phyloP scores from a whole-genome alignment of 2,888 invertebrate genomes.

The Physocephala rufipes region DNA sequence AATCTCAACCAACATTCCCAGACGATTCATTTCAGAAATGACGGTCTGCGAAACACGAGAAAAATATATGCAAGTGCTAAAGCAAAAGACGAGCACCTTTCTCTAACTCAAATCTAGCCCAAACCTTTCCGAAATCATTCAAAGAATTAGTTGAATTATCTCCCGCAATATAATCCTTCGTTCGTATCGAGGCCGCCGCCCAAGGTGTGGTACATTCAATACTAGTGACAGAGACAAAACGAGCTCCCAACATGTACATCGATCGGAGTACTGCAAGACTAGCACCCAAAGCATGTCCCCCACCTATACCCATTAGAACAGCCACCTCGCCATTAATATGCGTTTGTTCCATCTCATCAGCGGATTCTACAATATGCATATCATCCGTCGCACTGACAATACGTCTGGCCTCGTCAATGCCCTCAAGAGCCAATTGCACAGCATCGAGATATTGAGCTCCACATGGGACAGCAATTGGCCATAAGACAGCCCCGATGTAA shows the following conservation, averaged over 20 bases:
- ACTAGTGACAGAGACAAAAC: constrained; percentile 75
- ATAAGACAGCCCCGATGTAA: constrained; percentile 68
- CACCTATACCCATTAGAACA: constrained; percentile 73
- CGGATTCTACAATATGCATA: constrained; percentile 69
- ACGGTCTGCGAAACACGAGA: constrained; percentile 66
- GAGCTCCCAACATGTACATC: constrained; percentile 73
- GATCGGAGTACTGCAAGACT: constrained; percentile 74
- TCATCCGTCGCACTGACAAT: constrained; percentile 68
- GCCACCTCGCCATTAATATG: constrained; percentile 71
- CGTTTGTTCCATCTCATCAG: constrained; percentile 71
- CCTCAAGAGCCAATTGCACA: constrained; percentile 73
- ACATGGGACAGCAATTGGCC: constrained; percentile 69
- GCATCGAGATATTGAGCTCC: constrained; percentile 73
- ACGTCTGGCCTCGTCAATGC: constrained; percentile 73
- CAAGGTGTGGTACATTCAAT: constrained; percentile 74
- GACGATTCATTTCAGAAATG: constrained; percentile 74
- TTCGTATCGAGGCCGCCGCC: constrained; percentile 65
- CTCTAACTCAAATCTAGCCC: too few relatives aligned
- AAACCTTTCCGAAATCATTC: constrained; percentile 66
- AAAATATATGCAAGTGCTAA: not conserved
- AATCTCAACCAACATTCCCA: constrained; percentile 76
- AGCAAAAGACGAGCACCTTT: too few relatives aligned
- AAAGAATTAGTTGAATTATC: constrained; percentile 63
- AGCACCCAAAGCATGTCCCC: constrained; percentile 75
- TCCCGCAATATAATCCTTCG: constrained; percentile 60